Conservation (phyloP, 2,113 vertebrate species). For the Tiliqua scincoides region DNA sequence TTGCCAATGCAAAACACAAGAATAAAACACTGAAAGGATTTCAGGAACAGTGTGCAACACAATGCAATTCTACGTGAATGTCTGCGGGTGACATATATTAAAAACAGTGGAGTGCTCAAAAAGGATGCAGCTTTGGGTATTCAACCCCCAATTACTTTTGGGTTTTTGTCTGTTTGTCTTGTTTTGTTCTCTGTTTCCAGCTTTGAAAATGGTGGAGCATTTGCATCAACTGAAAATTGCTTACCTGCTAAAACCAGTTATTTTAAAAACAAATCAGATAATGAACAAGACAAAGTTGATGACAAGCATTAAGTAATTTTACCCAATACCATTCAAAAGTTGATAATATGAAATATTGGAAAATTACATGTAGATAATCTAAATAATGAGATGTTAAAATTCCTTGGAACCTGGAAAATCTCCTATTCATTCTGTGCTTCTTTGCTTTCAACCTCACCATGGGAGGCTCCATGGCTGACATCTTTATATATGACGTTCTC, state of each 20-base stretch:
- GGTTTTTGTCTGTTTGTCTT: conserved; percentile 18
- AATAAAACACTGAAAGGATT: not conserved
- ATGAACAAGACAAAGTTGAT: conserved; percentile 77
- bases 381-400: conserved; percentile 85
- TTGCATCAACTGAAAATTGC: conserved; percentile 75
- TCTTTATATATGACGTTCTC: conserved; percentile 87
- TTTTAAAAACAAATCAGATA: conserved; percentile 75
- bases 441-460: conserved; percentile 82
- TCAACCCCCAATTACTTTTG: not conserved
- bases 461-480: conserved; percentile 82
- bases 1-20: not conserved
- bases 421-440: conserved; percentile 81
- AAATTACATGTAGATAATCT: conserved; percentile 83
- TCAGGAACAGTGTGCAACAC: conserved; percentile 37
- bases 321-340: conserved; percentile 74
- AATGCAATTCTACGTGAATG: conserved; percentile 9
- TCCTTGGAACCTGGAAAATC: conserved; percentile 80
- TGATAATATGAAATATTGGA: conserved; percentile 77
- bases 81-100: not conserved
- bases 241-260: conserved; percentile 73
- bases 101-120: conserved; percentile 8
- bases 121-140: conserved; percentile 25
- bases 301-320: conserved; percentile 76
- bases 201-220: conserved; percentile 58
- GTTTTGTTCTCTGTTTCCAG: conserved; percentile 60